Conservation (phyloP, 2,888 invertebrate species). For the Nasonia oneida region DNA sequence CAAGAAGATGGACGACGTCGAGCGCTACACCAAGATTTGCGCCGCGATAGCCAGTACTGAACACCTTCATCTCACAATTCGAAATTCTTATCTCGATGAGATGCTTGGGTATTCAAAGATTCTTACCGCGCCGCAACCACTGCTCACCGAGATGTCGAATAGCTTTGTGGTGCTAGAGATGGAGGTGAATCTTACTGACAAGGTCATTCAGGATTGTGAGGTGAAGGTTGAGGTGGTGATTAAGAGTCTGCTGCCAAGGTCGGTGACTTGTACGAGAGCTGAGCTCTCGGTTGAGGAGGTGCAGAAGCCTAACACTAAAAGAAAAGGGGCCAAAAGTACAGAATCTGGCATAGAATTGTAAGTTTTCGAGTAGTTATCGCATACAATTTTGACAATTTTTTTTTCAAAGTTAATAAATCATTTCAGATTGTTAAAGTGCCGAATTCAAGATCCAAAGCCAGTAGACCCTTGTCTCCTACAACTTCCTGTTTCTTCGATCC, state of each 20-base stretch:
- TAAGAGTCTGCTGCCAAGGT: constrained; percentile 84
- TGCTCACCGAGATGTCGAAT: constrained; percentile 81
- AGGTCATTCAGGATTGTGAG: constrained; percentile 82
- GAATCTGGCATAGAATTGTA: constrained; percentile 78
- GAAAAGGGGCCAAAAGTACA: constrained; percentile 79
- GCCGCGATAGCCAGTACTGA: constrained; percentile 89
- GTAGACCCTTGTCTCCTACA: constrained; percentile 82
- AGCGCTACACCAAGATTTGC: constrained; percentile 89
- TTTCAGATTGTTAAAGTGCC: constrained; percentile 80
- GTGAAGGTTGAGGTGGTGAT: constrained; percentile 82
- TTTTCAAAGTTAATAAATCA: constrained; percentile 4
- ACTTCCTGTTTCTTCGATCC: constrained; percentile 85
- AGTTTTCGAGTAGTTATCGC: constrained; percentile 59
- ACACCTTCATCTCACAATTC: constrained; percentile 87
- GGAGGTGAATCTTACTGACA: constrained; percentile 81
- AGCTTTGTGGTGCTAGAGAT: constrained; percentile 82
- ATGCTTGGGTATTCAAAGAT: constrained; percentile 86
- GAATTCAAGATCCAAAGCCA: constrained; percentile 79
- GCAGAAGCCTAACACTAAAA: constrained; percentile 79
- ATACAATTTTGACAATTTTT: not conserved
- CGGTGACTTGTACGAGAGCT: constrained; percentile 83
- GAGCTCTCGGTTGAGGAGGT: constrained; percentile 84
- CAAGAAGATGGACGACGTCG: constrained; percentile 88
- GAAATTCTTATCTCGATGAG: constrained; percentile 90
- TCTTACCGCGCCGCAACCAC: constrained; percentile 79